Percentiles rank a stretch among this genome's conserved stretches.
Conservation (phyloP, 2,888 invertebrate species). For the Drosophila macrothrix region DNA sequence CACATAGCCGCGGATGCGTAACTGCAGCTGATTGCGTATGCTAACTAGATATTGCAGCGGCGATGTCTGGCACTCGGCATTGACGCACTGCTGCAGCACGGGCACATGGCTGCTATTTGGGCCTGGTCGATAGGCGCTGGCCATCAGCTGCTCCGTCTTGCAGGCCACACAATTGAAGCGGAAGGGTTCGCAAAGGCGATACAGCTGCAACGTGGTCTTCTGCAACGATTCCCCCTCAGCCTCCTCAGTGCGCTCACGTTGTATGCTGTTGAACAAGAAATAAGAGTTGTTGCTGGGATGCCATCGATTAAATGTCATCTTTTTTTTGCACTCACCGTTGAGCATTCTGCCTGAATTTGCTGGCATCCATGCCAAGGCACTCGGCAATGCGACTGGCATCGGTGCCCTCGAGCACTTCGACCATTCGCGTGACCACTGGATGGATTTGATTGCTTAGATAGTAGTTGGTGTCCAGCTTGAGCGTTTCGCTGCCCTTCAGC, state of each 20-base stretch:
- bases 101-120: slow-evolving; percentile 83
- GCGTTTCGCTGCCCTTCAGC: slow-evolving; percentile 88
- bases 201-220: slow-evolving; percentile 85
- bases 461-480: slow-evolving; percentile 94
- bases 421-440: slow-evolving; percentile 97
- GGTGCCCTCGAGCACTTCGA: slow-evolving; percentile 97
- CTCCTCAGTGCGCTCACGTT: slow-evolving; percentile 85
- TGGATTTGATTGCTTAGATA: slow-evolving; percentile 98
- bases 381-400: slow-evolving; percentile 96
- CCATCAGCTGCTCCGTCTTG: slow-evolving; percentile 86
- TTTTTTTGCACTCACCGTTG: slow-evolving; percentile 73
- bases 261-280: slow-evolving; percentile 55
- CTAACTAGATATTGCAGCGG: slow-evolving; percentile 89
- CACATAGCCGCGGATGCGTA: slow-evolving; percentile 89
- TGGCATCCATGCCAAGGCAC: slow-evolving; percentile 91
- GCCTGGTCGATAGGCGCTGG: slow-evolving; percentile 86
- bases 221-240: slow-evolving; percentile 83
- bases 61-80: slow-evolving; percentile 88
- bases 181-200: slow-evolving; percentile 88
- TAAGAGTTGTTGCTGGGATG: not conserved
- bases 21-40: slow-evolving; percentile 90
- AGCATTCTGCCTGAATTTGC: slow-evolving; percentile 84
- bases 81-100: slow-evolving; percentile 89
- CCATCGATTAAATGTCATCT: not conserved
- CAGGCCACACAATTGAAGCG: slow-evolving; percentile 88